phyloP scores from a whole-genome alignment of 2,888 invertebrate genomes.

The Spialia ferax region DNA sequence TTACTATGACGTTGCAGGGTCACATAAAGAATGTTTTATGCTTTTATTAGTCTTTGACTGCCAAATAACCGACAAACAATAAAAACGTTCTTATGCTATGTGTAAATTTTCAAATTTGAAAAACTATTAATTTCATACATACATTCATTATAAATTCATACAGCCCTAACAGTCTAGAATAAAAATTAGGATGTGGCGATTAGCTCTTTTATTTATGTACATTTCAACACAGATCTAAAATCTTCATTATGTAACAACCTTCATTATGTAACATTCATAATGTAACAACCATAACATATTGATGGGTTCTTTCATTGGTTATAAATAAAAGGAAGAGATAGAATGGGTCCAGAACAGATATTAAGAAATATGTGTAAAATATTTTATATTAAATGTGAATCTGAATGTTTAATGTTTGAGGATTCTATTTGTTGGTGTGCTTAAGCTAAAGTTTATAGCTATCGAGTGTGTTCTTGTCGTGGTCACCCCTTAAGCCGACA shows the following conservation, averaged over 20 bases:
- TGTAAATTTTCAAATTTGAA: no score
- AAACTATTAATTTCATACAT: no score
- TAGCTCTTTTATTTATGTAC: not conserved
- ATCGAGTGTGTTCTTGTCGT: slow-evolving; percentile 27
- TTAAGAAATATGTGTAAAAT: slow-evolving; percentile 24
- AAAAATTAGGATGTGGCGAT: no score
- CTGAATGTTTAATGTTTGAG: slow-evolving; percentile 24
- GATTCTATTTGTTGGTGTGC: slow-evolving; percentile 25
- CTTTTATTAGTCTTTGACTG: no score
- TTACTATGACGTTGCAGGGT: no score
- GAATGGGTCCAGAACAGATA: slow-evolving; percentile 37
- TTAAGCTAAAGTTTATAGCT: slow-evolving; percentile 20
- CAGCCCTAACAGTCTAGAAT: no score
- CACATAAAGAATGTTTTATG: no score
- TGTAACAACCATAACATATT: no score
- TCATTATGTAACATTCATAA: not conserved
- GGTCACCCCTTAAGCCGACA: slow-evolving; percentile 25
- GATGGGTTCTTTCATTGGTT: not conserved
- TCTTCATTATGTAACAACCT: not conserved
- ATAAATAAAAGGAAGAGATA: slow-evolving; percentile 13
- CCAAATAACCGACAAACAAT: no score
- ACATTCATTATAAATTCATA: no score
- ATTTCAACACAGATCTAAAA: not conserved
- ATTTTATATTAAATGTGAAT: slow-evolving; percentile 28
- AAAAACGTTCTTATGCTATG: no score